phyloP scores from a whole-genome alignment of 2,888 invertebrate genomes.

The Tipula unca region DNA sequence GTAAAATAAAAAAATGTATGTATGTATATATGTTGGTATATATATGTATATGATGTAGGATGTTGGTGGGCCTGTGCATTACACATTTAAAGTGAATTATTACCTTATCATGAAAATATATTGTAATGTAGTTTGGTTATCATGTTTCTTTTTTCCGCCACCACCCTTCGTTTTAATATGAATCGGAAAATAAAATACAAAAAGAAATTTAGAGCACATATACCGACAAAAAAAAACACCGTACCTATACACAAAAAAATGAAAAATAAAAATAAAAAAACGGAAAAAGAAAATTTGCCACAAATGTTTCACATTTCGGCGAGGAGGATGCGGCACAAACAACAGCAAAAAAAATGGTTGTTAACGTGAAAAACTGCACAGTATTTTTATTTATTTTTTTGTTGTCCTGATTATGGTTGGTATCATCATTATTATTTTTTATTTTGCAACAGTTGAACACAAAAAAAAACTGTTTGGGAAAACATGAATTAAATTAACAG shows the following conservation, averaged over 20 bases:
- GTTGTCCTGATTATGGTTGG: neutral
- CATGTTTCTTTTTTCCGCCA: neutral
- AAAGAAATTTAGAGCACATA: too few relatives aligned
- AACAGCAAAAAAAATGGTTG: neutral
- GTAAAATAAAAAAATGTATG: neutral
- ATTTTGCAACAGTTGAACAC: neutral
- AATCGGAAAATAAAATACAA: neutral
- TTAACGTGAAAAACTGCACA: neutral
- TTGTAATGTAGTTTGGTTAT: neutral
- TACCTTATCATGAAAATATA: constrained; percentile 14
- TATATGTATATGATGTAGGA: neutral
- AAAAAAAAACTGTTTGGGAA: neutral
- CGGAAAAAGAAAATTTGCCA: neutral
- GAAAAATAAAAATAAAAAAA: neutral
- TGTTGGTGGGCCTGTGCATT: neutral
- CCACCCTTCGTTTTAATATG: neutral
- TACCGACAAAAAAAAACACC: neutral
- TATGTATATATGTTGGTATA: neutral
- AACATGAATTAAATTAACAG: constrained; percentile 14
- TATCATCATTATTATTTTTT: neutral
- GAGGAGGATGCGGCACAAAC: neutral
- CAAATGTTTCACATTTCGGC: neutral
- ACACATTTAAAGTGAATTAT: neutral
- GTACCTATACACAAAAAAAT: neutral
- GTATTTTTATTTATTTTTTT: too few relatives aligned